These are phyloP conservation scores for Acrocera orbiculus DNA, from an alignment of 2,888 invertebrate genomes.

Conservation along the genomic window DNA sequence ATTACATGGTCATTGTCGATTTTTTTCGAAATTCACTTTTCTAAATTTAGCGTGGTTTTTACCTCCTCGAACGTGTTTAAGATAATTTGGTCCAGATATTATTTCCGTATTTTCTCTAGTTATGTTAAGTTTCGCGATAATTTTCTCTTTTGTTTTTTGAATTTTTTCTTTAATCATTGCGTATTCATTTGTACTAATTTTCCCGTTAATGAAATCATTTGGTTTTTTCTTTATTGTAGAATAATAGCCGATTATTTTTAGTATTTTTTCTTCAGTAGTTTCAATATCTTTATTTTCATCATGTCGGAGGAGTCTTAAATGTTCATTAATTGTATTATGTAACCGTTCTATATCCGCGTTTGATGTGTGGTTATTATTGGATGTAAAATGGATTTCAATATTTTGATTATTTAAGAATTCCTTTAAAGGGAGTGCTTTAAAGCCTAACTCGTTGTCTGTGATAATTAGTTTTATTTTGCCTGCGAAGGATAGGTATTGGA, in stretches of 20 bases:
- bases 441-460: constrained; percentile 11
- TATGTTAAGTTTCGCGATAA: constrained; percentile 7
- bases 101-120: constrained; percentile 2
- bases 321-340: constrained; percentile 14
- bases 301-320: constrained; percentile 12
- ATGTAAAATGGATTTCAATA: constrained; percentile 11
- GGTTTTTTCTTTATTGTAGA: constrained; percentile 9
- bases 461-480: constrained; percentile 10
- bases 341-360: constrained; percentile 12
- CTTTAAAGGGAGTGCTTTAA: constrained; percentile 12
- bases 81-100: background rate
- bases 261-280: constrained; percentile 12
- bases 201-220: constrained; percentile 12
- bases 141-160: constrained; percentile 8
- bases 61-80: constrained; percentile 5
- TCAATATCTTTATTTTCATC: constrained; percentile 10
- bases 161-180: constrained; percentile 8
- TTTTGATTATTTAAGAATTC: constrained; percentile 10
- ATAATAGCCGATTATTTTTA: constrained; percentile 11
- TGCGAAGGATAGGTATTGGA: constrained; percentile 8
- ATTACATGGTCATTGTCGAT: constrained; percentile 10
- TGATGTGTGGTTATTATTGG: constrained; percentile 11
- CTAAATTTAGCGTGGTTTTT: constrained; percentile 13
- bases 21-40: constrained; percentile 7
- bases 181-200: constrained; percentile 10